Percentiles rank a stretch among this genome's conserved stretches.
These are phyloP conservation scores for Dreissena polymorpha DNA, from an alignment of 1,140 invertebrate species.

Conservation along the genomic window DNA sequence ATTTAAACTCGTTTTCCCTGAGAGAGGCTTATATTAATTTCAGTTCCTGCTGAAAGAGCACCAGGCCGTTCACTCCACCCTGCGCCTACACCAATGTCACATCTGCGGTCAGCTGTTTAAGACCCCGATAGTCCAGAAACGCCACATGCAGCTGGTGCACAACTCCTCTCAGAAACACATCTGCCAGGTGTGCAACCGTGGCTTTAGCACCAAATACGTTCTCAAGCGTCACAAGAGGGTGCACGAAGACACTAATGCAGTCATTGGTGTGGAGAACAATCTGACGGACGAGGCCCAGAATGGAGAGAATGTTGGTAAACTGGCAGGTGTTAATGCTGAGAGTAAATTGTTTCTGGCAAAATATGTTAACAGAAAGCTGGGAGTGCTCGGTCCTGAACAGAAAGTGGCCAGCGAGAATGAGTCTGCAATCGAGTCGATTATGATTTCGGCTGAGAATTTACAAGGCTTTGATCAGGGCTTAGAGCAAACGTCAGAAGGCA, in stretches of 20 bases:
- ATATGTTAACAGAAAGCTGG: background rate
- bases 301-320: background rate
- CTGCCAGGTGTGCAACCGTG: slow-evolving; percentile 76
- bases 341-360: background rate
- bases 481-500: slow-evolving; percentile 3
- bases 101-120: slow-evolving; percentile 81
- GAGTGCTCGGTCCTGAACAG: background rate
- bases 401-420: slow-evolving; percentile 23
- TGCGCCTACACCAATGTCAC: slow-evolving; percentile 80
- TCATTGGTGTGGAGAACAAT: too few relatives aligned
- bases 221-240: slow-evolving; percentile 77
- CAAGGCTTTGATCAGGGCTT: slow-evolving; percentile 17
- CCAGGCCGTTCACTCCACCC: slow-evolving; percentile 77
- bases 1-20: too few relatives aligned
- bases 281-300: background rate
- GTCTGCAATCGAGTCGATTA: slow-evolving; percentile 27
- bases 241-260: slow-evolving; percentile 59
- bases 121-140: slow-evolving; percentile 79
- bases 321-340: background rate
- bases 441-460: slow-evolving; percentile 29
- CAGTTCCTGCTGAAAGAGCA: slow-evolving; percentile 74
- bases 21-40: too few relatives aligned
- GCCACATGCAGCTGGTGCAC: slow-evolving; percentile 79
- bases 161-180: slow-evolving; percentile 75
- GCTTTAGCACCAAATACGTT: slow-evolving; percentile 80